Base-by-base conservation (phyloP, 1,140 invertebrate species). In the Dolichoris vasculosae region DNA sequence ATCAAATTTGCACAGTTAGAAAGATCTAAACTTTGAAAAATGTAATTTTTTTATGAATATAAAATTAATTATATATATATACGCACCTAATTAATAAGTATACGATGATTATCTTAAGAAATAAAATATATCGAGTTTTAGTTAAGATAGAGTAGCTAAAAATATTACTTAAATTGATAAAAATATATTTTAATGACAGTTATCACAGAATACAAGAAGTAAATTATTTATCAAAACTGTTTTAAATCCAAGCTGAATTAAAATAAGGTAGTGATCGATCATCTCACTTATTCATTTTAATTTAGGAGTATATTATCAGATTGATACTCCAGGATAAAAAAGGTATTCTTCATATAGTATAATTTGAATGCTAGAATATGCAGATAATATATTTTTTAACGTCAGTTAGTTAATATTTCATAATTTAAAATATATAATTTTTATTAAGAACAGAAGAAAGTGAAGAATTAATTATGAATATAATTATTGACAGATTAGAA, bases 221-320 rank as follows among this genome's bases (percentile, higher is more conserved):
- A 43, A 73, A 73, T 73, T 43, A 73, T 73, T 73, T 26, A 73
- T 73, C 11, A 43, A n/a, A 43, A 0, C 23, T 20, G 20, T 43
- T 43, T 73, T 23, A 43, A 73, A 43, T 43, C 0, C 23, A n/a
- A 26, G 38, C n/a, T 11, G 23, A 43, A 43, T n/a, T 43, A n/a
- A 43, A 43, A 43, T 73, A 43, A 43, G 2, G 13, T 26, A 11
- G 15, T 43, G 38, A 43, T 73, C 15, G 38, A 43, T 43, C 40
- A 73, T 43, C 38, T 7, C 69, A 40, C 20, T 43, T 40, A 30
- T 73, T 43, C 17, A 73, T 43, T 73, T 73, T 43, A 73, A 73
- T 73, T 73, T 73, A 73, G 40, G 40, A 73, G 23, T 73, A 71
- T 15, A 4, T 73, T 73, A 73, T 73, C 69, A 43, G 23, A 73